Base-by-base conservation (phyloP, 2,113 vertebrate species). In the Haliaeetus leucogaster region DNA sequence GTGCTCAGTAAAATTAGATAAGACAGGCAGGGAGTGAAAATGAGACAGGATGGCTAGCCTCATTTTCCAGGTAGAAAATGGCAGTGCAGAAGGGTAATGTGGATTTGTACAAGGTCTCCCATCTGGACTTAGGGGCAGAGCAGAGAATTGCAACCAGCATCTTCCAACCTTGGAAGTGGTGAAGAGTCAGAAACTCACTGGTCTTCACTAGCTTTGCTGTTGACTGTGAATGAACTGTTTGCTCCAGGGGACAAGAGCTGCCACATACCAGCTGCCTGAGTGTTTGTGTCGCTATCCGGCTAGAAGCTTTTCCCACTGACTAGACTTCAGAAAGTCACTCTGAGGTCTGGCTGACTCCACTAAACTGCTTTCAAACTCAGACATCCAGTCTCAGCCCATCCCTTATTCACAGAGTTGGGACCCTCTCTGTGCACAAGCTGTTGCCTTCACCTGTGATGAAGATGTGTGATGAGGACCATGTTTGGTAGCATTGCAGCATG, bases 271-370 rank as follows among this genome's bases (percentile, higher is more conserved):
- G 43, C 58, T 86, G 58, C 62, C 48, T 47, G 58, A n/a, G 47
- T 2, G 0, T 9, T 3, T 10, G 0, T 80, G 63, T 36, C 14
- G 2, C 34, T 32, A 5, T 32, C 29, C 3, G 8, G 20, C 36
- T 52, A 16, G 81, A 70, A 86, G 77, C 63, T 74, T 63, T 48
- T 53, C 50, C 50, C 73, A 48, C 59, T 73, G 58, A 38, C 47
- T 47, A 29, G 32, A 22, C 53, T 53, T 76, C 34, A 45, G 27
- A 84, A 65, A 65, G 62, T 40, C 70, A 21, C 59, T 78, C 55
- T 34, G 72, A 84, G 55, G 68, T 53, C 68, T 73, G 62, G 2
- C 62, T 61, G 84, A 43, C 50, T 86, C 36, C 23, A 23, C 53
- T 38, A 10, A 79, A 62, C 32, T 32, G 38, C 12, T 67, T 86